These are phyloP conservation scores for Drosophila mojavensis DNA, from an alignment of 1,140 invertebrate genomes.

Conservation along the genomic window DNA sequence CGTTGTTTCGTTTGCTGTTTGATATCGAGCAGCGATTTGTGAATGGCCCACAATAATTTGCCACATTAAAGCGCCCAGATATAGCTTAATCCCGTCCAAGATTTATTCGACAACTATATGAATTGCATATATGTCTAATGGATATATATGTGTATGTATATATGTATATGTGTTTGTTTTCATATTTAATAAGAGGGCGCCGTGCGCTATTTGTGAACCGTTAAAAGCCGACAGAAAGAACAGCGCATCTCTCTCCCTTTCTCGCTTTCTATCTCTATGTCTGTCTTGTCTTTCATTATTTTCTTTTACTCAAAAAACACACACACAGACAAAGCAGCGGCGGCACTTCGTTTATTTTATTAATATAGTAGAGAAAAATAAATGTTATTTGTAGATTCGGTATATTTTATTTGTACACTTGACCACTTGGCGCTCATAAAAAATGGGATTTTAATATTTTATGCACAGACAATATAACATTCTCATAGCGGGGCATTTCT, in stretches of 20 bases:
- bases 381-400: constrained; percentile 51
- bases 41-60: constrained; percentile 43
- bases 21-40: constrained; percentile 50
- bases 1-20: constrained; percentile 20
- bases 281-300: background rate
- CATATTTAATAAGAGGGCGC: constrained; percentile 40
- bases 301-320: background rate
- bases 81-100: constrained; percentile 52
- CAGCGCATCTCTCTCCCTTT: background rate
- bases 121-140: constrained; percentile 10
- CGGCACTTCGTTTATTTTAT: constrained; percentile 8
- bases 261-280: background rate
- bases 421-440: constrained; percentile 73
- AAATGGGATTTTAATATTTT: constrained; percentile 70
- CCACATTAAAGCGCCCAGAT: constrained; percentile 43
- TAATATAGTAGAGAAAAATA: constrained; percentile 30
- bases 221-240: constrained; percentile 4
- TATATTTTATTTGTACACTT: constrained; percentile 56
- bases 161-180: background rate
- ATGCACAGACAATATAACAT: constrained; percentile 47
- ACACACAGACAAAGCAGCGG: background rate
- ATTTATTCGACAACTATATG: constrained; percentile 55
- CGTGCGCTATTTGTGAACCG: constrained; percentile 22
- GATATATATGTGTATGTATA: background rate
- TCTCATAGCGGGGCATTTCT: constrained; percentile 35